phyloP scores from a whole-genome alignment of 2,797 vertebrate genomes.

The Diglossa cyanea region DNA sequence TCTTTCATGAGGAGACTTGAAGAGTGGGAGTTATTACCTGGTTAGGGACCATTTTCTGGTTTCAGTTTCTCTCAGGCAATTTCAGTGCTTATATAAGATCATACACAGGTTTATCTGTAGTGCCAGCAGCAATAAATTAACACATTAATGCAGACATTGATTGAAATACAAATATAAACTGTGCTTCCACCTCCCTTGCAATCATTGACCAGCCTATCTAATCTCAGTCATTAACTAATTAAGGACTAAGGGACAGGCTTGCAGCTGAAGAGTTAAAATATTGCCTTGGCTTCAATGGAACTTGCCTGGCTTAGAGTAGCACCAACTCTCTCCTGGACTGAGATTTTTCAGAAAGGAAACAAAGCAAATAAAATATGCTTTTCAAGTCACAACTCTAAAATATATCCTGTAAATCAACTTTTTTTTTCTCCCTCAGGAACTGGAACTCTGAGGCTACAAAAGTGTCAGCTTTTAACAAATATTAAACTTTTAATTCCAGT shows the following conservation, averaged over 20 bases:
- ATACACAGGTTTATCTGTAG: background rate
- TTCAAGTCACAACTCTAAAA: background rate
- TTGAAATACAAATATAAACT: background rate
- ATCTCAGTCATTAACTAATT: background rate
- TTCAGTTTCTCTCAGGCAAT: background rate
- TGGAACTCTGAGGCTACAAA: constrained; percentile 20
- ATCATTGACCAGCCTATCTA: constrained; percentile 25
- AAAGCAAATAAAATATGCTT: constrained; percentile 31
- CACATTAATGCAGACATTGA: background rate
- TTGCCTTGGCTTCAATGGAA: background rate
- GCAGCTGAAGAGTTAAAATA: background rate
- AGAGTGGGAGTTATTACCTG: background rate
- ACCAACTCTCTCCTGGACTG: background rate
- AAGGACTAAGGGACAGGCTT: background rate
- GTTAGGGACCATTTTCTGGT: background rate
- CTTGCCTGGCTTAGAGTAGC: background rate
- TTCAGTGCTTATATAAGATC: background rate
- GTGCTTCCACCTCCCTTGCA: background rate
- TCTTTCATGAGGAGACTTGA: background rate
- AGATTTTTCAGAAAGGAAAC: constrained; percentile 33
- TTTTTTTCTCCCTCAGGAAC: background rate
- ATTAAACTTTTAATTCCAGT: constrained; percentile 62
- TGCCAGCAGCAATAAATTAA: background rate
- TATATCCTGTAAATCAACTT: background rate
- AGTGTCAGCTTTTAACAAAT: constrained; percentile 51